These are phyloP conservation scores for Florisuga fusca DNA, from an alignment of 2,797 vertebrate genomes.

Conservation along the genomic window DNA sequence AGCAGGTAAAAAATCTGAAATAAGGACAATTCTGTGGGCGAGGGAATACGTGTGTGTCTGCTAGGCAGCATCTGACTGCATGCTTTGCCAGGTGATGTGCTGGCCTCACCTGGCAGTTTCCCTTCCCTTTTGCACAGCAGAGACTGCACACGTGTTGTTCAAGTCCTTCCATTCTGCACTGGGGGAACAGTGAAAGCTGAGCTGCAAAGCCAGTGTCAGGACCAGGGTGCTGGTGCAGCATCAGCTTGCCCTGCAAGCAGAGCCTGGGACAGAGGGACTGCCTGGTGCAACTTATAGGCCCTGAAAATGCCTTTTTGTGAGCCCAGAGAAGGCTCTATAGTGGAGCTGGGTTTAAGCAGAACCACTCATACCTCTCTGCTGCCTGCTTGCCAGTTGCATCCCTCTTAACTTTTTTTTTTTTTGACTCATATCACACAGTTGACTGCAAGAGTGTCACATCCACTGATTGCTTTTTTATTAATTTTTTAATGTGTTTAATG, in stretches of 20 bases:
- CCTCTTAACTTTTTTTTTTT: not conserved
- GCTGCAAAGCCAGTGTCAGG: not conserved
- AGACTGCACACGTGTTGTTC: accelerated
- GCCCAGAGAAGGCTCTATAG: not conserved
- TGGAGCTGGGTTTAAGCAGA: not conserved
- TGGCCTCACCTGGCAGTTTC: not conserved
- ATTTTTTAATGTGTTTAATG: not conserved
- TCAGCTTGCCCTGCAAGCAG: not conserved
- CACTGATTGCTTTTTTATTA: not conserved
- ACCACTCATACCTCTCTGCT: not conserved
- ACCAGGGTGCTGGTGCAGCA: not conserved
- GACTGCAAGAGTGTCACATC: not conserved
- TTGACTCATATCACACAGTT: not conserved
- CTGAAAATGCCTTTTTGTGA: not conserved
- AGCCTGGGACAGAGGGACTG: not conserved
- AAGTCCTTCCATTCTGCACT: not conserved
- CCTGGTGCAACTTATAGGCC: not conserved
- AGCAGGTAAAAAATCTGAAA: conserved; percentile 74
- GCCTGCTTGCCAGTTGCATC: not conserved
- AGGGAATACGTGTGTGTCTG: not conserved
- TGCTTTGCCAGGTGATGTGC: not conserved
- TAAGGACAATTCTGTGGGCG: not conserved
- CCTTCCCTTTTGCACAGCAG: not conserved
- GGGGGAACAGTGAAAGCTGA: not conserved
- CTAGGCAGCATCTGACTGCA: accelerated